Evolutionary conservation across 2,888 invertebrate species (phyloP), one percentile per base, ranked within the genome.

Genomic region (Caenorhabditis afra): DNA sequence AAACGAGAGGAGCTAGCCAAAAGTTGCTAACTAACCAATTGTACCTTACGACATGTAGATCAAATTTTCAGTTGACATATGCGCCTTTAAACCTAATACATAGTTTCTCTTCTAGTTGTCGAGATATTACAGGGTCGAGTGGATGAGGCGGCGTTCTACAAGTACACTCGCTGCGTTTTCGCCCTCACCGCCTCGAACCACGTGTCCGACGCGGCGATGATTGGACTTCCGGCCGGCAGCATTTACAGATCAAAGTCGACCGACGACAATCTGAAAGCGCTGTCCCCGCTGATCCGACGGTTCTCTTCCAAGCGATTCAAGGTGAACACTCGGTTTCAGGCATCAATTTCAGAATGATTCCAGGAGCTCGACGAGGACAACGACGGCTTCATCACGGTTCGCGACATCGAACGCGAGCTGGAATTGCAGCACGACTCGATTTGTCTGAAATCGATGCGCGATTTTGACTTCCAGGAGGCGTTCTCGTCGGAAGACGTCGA

Each of bases 351-450:
- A 65, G 39, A 5, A 12, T 5, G 12, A 45, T 18, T 73, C 70
- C 50, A 76, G 73, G 76, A 74, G 22, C 71, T 88, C 61, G 88
- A 88, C 70, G 66, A 73, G 12, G 83, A 88, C 50, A 65, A 61
- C 14, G 88, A 88, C 45, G 88, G 88, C 10, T 87, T 81, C 68
- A 85, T 88, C 23, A 85, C 85, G 1, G 58, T 86, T 4, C 57
- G 71, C 0, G 88, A 88, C 45, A 82, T 87, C 23, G 80, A 83
- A 55, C 29, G 85, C 1, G 82, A 78, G 22, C 14, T 83, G 22
- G 80, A 77, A 55, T 35, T 66, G 11, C 71, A 79, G 37, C 70
- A 67, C 7, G 68, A 79, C 10, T 35, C 53, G 14, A 59, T 81
- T 7, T 49, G 73, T 29, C 58, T 83, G 47, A 81, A 79, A 39